Base-by-base conservation (phyloP, 2,113 vertebrate genomes). In the Cebidichthys violaceus region DNA sequence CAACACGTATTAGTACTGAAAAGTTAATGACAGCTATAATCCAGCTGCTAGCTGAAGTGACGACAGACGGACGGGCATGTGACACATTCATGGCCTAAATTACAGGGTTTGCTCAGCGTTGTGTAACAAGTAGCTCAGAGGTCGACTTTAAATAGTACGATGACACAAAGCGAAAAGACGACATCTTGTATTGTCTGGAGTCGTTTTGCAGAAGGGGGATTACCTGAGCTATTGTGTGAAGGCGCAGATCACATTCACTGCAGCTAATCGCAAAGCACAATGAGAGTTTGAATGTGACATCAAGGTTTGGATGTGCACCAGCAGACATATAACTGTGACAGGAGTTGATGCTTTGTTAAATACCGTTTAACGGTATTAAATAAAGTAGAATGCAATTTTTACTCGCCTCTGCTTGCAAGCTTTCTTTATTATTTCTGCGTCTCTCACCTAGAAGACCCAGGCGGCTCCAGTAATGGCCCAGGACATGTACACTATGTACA, bases 401-500 rank as follows among this genome's bases (percentile, higher is more conserved):
- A 9, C 6, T 35, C 2, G 8, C 6, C 3, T 37, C 22, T 72
- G 45, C 27, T 61, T 54, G 6, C 37, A 50, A 47, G n/a, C 1
- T 65, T 50, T 31, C 11, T 69, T 55, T 29, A 47, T 24, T 57
- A 4, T 66, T 57, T 59, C 45, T 75, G 0, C 20, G 72, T 37
- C 82, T 2, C 18, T 77, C 43, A 20, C 54, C 31, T 35, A 35
- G 31, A 35, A 5, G 20, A 14, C 41, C 35, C 18, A 76, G 15
- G 7, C 0, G 10, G 1, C n/a, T 39, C 15, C 31, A 22, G 45
- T 4, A 10, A 50, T 27, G 33, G 1, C 1, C 14, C 10, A 70
- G n/a, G 9, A 65, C 0, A 0, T 24, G 3, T 6, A 45, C n/a
- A n/a, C n/a, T 0, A 0, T 0, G 2, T 69, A 64, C 78, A 59